Base-by-base conservation (phyloP, 2,888 invertebrate genomes). In the Folsomia manolachei region DNA sequence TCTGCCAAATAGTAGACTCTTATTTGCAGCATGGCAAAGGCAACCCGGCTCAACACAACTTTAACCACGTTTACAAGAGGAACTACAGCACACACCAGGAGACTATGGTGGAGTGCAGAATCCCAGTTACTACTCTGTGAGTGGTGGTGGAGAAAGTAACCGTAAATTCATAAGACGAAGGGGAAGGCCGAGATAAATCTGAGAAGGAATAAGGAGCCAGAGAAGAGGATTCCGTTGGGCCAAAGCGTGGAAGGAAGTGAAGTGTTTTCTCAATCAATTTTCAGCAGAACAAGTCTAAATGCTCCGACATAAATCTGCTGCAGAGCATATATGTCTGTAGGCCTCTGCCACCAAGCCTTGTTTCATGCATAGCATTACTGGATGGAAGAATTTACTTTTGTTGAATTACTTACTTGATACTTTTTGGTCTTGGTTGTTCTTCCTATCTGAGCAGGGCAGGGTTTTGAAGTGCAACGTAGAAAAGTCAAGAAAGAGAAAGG, bases 191-290 rank as follows among this genome's bases (percentile, higher is more conserved):
- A 71, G 71, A 68, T 71, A 71, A 71, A 71, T 71, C 71, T 71
- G 71, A 70, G n/a, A n/a, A n/a, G n/a, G n/a, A n/a, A n/a, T n/a
- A n/a, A n/a, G n/a, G n/a, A n/a, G n/a, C 71, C 53, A 19, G n/a
- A 25, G 63, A 53, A 27, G 19, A 71, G 64, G 14, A 1, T 56
- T 19, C 19, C 19, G 26, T 53, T 9, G 27, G 51, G 25, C 24
- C 27, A 70, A 53, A 56, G 53, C 68, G 7, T 2, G 53, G 63
- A 62, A 52, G 27, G 39, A 61, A 68, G 39, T 52, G 75, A 77
- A 77, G 73, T 77, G 77, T 77, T 75, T 77, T 75, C 74, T 72
- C 77, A 77, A 77, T 77, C 77, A 77, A 77, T 77, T 77, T 71
- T 69, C 72, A 62, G 27, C 67, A 53, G 60, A 21, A 67, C 56